phyloP scores from a whole-genome alignment of 2,888 invertebrate genomes.

The Ditula angustiorana region DNA sequence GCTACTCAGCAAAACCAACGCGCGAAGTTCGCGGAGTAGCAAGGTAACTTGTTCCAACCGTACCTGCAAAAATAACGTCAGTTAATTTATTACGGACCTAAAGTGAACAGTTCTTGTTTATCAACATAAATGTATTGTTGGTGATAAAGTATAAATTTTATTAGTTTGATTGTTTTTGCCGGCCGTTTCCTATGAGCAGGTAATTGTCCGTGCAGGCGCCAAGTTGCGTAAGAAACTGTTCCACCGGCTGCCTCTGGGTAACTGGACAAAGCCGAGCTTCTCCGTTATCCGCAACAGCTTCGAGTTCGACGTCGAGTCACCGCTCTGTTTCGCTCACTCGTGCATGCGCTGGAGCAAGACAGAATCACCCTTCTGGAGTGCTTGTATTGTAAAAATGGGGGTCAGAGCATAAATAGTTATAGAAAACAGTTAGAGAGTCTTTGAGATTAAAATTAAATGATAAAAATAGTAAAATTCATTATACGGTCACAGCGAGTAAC shows the following conservation, averaged over 20 bases:
- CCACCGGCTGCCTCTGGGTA: conserved; percentile 6
- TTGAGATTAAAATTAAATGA: no score
- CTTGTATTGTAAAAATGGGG: conserved; percentile 3
- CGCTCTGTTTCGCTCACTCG: no score
- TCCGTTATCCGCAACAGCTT: no score
- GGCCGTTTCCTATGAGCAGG: conserved; percentile 33
- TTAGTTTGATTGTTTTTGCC: conserved; percentile 25
- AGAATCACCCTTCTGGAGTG: no score
- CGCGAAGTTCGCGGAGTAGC: no score
- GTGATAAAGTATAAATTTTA: conserved; percentile 35
- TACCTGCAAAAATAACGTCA: background rate
- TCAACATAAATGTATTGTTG: background rate
- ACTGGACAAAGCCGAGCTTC: background rate
- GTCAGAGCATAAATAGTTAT: background rate
- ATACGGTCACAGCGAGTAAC: no score
- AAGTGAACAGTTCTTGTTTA: background rate
- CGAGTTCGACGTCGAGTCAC: no score
- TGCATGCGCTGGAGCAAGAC: no score
- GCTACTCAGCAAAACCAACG: no score
- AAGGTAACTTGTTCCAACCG: no score
- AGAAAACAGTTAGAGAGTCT: background rate
- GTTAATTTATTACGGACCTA: background rate
- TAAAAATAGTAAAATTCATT: no score
- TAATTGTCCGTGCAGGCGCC: conserved; percentile 50
- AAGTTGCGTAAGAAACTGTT: conserved; percentile 35